Conservation (phyloP, 2,888 invertebrate genomes). For the Gnatocerus cornutus region DNA sequence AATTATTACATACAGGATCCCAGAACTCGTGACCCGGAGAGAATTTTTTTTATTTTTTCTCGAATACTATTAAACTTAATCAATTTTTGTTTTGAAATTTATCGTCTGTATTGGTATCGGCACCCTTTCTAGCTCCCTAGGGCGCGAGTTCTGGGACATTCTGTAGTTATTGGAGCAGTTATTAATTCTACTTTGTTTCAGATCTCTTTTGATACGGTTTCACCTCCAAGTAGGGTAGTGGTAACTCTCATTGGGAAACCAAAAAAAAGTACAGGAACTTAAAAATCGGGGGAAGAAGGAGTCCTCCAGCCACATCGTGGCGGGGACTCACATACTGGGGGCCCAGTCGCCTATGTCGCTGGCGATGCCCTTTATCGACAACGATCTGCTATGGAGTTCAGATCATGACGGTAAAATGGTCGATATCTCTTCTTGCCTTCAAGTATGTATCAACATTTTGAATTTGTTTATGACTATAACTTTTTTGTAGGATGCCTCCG, state of each 20-base stretch:
- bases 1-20: too few species aligned
- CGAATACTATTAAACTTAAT: too few species aligned
- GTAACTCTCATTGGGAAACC: background rate
- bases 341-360: slow-evolving; percentile 75
- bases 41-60: too few species aligned
- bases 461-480: background rate
- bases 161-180: background rate
- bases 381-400: slow-evolving; percentile 94
- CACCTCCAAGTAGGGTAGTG: slow-evolving; percentile 47
- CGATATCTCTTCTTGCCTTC: slow-evolving; percentile 90
- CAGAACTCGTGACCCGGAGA: too few species aligned
- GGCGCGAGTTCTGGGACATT: too few species aligned
- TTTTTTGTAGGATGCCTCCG: slow-evolving; percentile 77
- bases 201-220: slow-evolving; percentile 45
- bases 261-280: slow-evolving; percentile 10
- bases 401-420: slow-evolving; percentile 97
- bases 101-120: too few species aligned
- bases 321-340: slow-evolving; percentile 78
- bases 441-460: slow-evolving; percentile 74
- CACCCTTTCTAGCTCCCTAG: too few species aligned
- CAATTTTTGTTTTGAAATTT: too few species aligned
- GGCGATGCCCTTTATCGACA: slow-evolving; percentile 97
- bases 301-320: slow-evolving; percentile 74
- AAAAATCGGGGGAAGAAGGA: slow-evolving; percentile 36
- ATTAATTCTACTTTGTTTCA: slow-evolving; percentile 27